Conservation (phyloP, 2,888 invertebrate genomes). For the Blastobasis adustella region DNA sequence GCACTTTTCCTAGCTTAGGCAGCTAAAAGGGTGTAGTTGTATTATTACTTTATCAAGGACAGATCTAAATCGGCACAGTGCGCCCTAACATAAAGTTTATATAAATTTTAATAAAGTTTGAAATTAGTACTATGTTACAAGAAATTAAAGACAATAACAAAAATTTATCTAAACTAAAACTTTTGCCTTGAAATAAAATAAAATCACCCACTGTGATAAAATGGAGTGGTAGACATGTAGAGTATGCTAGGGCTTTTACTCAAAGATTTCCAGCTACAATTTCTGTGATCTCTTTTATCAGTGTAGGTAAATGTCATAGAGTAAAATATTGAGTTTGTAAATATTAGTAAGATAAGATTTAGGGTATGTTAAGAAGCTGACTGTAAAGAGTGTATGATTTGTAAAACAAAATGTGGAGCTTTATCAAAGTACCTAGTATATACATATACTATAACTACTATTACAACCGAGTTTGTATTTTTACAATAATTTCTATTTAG, state of each 20-base stretch:
- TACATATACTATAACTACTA: constrained; percentile 44
- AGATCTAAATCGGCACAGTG: constrained; percentile 8
- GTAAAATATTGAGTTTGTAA: constrained; percentile 59
- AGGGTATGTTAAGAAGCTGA: constrained; percentile 53
- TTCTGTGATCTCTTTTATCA: constrained; percentile 76
- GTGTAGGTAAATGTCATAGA: constrained; percentile 67
- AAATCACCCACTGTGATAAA: constrained; percentile 67
- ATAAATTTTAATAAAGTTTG: background rate
- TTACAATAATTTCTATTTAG: constrained; percentile 67
- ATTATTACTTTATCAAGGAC: background rate
- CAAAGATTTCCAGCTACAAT: constrained; percentile 75
- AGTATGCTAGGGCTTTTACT: constrained; percentile 65
- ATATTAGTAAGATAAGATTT: constrained; percentile 45
- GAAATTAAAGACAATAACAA: constrained; percentile 47
- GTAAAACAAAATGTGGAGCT: constrained; percentile 74
- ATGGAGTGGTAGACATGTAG: constrained; percentile 66
- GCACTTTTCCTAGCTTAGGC: constrained; percentile 27
- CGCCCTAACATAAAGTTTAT: background rate
- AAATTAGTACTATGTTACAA: no score
- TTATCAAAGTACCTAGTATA: constrained; percentile 73
- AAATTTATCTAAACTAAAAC: constrained; percentile 29
- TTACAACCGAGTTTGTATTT: constrained; percentile 70
- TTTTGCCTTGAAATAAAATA: constrained; percentile 25
- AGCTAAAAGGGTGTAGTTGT: no score
- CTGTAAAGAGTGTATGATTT: constrained; percentile 72